Evolutionary conservation across 2,888 invertebrate species (phyloP).

Genomic region (Mythimna lalbum): DNA sequence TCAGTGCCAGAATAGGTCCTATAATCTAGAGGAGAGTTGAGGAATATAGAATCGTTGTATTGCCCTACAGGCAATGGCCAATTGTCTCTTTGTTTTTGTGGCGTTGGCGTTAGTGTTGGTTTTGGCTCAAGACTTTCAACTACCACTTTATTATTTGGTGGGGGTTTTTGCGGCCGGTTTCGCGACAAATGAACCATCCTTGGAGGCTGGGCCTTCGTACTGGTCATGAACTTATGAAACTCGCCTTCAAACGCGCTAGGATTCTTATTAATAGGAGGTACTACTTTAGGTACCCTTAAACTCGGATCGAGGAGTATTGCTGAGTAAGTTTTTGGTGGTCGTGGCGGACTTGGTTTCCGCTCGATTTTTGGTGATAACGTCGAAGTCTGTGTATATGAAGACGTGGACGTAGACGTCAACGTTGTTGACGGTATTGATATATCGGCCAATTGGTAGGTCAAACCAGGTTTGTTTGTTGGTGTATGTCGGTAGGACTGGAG

Average conservation of each 20-base stretch:
- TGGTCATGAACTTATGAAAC: conserved; percentile 84
- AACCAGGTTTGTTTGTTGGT: conserved; percentile 14
- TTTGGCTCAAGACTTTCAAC: conserved; percentile 64
- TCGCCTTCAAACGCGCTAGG: conserved; percentile 85
- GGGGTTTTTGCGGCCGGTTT: conserved; percentile 11
- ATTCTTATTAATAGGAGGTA: conserved; percentile 82
- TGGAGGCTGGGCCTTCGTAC: conserved; percentile 7
- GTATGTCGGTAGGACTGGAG: conserved; percentile 60
- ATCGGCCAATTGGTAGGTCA: conserved; percentile 3
- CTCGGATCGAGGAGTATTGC: conserved; percentile 66
- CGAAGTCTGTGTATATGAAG: conserved; percentile 9
- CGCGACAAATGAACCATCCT: conserved; percentile 1
- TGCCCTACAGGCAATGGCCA: conserved; percentile 80
- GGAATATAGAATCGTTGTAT: conserved; percentile 84
- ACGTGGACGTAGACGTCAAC: neutral
- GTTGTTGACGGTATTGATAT: conserved; percentile 15
- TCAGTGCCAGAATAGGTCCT: conserved; percentile 67
- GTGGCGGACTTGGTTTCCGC: conserved; percentile 32
- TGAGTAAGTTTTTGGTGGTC: conserved; percentile 52
- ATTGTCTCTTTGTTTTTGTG: conserved; percentile 54
- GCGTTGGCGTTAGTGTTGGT: conserved; percentile 15
- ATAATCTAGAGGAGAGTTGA: conserved; percentile 79
- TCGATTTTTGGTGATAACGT: conserved; percentile 37
- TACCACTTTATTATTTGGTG: conserved; percentile 60
- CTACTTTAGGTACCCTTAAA: conserved; percentile 72